Evolutionary conservation across 2,113 vertebrate genomes (phyloP), one percentile per base, ranked within the genome.

Genomic region (Tragelaphus scriptus): DNA sequence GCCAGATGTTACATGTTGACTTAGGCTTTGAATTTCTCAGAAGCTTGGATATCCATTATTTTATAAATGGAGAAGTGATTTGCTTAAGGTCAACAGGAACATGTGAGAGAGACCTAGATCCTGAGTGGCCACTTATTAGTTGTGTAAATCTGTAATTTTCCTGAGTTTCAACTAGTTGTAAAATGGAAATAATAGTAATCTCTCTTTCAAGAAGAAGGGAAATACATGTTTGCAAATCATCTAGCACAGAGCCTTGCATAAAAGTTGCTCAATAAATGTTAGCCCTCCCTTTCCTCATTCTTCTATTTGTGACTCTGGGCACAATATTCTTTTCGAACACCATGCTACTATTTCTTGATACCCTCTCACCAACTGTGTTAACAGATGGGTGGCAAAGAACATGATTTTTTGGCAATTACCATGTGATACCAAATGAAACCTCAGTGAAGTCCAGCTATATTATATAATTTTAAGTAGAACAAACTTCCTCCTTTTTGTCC

Each of bases 401-500:
- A 82, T 32, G 25, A 51, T 56, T 91, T 85, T 80, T 71, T 68
- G 84, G 88, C 89, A 80, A 93, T 85, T 90, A 93, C 85, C 40
- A 84, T 26, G 49, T 85, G 36, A 95, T 56, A 92, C 28, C 23
- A 91, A 94, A 85, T 95, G 80, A 97, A 93, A 82, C 30, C 55
- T 93, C 32, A 86, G 51, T 93, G 25, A 96, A 89, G 94, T 95
- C 91, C 96, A 85, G 63, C 26, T 79, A 51, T 68, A 91, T 96
- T 94, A 98, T 49, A 71, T 95, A 95, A 92, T 95, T 94, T 85
- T 88, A 95, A 97, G 49, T 47, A 75, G 90, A 96, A 93, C 30
- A 88, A 95, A 90, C 65, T 92, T 82, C 63, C 85, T 97, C n/a
- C 55, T 21, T 97, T 97, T 96, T 91, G 65, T 96, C 95, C 97